Conservation (phyloP, 2,888 invertebrate genomes). For the Halictus ligatus region DNA sequence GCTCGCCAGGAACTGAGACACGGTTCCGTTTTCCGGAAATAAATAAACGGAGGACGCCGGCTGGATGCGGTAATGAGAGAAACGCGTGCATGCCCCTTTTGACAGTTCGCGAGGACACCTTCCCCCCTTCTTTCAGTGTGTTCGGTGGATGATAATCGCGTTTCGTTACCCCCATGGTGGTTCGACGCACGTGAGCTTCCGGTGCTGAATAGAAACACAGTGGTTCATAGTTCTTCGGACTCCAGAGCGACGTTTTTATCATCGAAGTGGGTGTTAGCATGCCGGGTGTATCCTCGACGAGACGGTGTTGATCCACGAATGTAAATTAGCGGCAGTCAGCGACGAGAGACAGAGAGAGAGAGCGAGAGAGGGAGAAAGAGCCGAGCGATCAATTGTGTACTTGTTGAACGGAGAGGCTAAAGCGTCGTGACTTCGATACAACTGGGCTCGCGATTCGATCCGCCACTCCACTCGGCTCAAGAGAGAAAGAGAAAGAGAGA, state of each 20-base stretch:
- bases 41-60: background rate
- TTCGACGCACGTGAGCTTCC: conserved; percentile 15
- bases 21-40: background rate
- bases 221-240: conserved; percentile 26
- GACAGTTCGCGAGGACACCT: conserved; percentile 8
- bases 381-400: conserved; percentile 70
- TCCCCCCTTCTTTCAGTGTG: background rate
- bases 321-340: background rate
- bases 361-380: background rate
- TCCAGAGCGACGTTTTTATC: conserved; percentile 8
- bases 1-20: conserved; percentile 25
- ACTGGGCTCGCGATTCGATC: conserved; percentile 25
- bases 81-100: conserved; percentile 22
- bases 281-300: background rate
- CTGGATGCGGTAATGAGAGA: background rate
- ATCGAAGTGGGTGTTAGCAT: background rate
- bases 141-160: conserved; percentile 10
- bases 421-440: conserved; percentile 52
- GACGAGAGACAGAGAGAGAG: too few species aligned
- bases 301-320: conserved; percentile 1
- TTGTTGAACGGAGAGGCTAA: conserved; percentile 74
- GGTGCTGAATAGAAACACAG: conserved; percentile 24
- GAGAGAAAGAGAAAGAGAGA: background rate
- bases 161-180: background rate
- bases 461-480: background rate